Base-by-base conservation (phyloP, 2,113 vertebrate genomes). In the Pseudorasbora parva region DNA sequence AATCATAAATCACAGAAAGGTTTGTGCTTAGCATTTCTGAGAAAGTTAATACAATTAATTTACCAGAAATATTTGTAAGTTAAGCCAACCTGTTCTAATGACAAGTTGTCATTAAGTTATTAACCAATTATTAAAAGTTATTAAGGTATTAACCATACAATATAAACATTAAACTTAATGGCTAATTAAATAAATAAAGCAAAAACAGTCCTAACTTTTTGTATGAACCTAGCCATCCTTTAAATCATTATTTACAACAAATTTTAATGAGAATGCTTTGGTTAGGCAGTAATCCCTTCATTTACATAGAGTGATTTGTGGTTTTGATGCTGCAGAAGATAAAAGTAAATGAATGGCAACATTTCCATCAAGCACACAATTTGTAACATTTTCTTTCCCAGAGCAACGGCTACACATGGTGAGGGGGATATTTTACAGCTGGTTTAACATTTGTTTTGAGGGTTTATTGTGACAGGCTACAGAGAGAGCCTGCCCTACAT, bases 351-450 rank as follows among this genome's bases (percentile, higher is more conserved):
- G 1, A 15, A 72, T 47, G 41, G 69, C n/a, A 72, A 72, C n/a
- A 72, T 72, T 47, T 25, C 69, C 41, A 72, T 72, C n/a, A 47
- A 45, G n/a, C 25, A 72, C 10, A 72, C 45, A 17, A n/a, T 49
- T 73, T 27, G 5, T 51, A 12, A 49, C 23, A 74, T 30, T 74
- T 74, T 74, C 8, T 8, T 17, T 49, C 71, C 71, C 17, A 66
- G 3, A 37, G 62, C 62, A 66, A 66, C 17, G 33, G 62, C 30
- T 37, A 4, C 23, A 21, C 27, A 56, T n/a, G 9, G 17, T 30
- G 15, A 33, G 1, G n/a, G 2, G 4, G 49, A 21, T 56, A 75
- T 75, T 74, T 27, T 23, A 8, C 23, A 49, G 17, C 73, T 76
- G 27, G 27, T 56, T 21, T 76, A 21, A 37, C 33, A 19, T 76